Base-by-base conservation (phyloP, 2,888 invertebrate species). In the Stenchaetothrips biformis region DNA sequence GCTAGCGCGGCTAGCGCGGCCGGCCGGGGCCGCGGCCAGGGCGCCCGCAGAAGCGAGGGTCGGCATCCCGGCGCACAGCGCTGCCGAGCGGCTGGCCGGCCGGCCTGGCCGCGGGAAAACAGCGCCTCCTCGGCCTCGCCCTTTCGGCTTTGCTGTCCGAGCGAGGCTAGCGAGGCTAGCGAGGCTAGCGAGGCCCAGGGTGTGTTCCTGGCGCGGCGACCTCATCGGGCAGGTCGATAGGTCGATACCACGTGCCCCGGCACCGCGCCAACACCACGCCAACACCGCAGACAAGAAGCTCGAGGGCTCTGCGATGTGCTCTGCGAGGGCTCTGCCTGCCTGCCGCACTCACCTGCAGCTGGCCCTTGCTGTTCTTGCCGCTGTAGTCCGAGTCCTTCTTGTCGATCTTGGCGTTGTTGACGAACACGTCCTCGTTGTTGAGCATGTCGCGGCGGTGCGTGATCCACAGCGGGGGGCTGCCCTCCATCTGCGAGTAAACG, bases 391-490 rank as follows among this genome's bases (percentile, higher is more conserved):
- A 93, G 81, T 92, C 89, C 78, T 91, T 90, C 81, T 91, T 89
- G 83, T 93, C 88, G 80, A 96, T 90, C 85, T 92, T 92, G 2
- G 96, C 96, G 86, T 96, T 95, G 88, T 96, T 96, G 82, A 96
- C 92, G 87, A 91, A 97, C 84, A 95, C 91, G 83, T 95, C 94
- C 81, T 92, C 91, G 77, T 88, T 87, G 84, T 91, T 91, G 86
- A 90, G 89, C 7, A 86, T 85, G 18, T 89, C 89, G 81, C 90
- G 62, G 83, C 67, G 90, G 83, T 91, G 90, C 79, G 95, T 95
- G 82, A 96, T 92, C 92, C 95, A 96, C 80, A 96, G 88, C 0
- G 95, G 94, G 0, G 95, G 95, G 88, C 94, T 95, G 25, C 95
- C 95, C 81, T 93, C 93, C 84, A 94, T 89, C 86, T 95, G 94